These are phyloP conservation scores for Eudasyphora cyanicolor DNA, from an alignment of 2,888 invertebrate genomes.

Conservation along the genomic window DNA sequence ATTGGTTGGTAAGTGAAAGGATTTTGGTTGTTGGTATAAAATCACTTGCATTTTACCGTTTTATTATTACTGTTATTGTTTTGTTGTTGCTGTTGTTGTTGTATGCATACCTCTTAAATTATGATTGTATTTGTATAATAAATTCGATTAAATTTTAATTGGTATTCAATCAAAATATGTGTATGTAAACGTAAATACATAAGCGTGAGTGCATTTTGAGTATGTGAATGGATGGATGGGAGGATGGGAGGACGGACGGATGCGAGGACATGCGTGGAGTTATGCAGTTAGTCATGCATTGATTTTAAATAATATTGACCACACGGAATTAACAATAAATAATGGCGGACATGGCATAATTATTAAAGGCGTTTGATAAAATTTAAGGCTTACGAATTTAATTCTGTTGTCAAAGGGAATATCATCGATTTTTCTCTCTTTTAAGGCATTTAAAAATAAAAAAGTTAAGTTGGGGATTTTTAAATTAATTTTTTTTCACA, in stretches of 20 bases:
- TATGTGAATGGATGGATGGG: no score
- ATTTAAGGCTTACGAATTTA: no score
- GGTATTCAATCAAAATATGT: conserved; percentile 58
- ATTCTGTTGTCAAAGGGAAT: no score
- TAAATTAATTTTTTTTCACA: no score
- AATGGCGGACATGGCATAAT: background rate
- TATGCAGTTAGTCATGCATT: background rate
- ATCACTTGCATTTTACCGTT: background rate
- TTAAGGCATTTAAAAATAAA: no score
- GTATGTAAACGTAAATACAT: background rate
- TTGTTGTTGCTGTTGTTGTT: background rate
- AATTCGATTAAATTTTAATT: conserved; percentile 61
- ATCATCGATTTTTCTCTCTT: no score
- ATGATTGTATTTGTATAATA: conserved; percentile 27
- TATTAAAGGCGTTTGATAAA: background rate
- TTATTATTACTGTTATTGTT: background rate
- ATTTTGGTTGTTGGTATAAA: background rate
- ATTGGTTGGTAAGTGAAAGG: background rate
- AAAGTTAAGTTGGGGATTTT: no score
- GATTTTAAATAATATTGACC: conserved; percentile 17
- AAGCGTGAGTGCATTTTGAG: background rate
- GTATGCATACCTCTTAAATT: background rate
- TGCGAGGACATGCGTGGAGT: background rate
- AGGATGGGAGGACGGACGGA: no score
- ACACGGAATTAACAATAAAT: background rate